Evolutionary conservation across 2,113 vertebrate genomes (phyloP), one percentile per base, ranked within the genome.

Genomic region (Strigops habroptila): DNA sequence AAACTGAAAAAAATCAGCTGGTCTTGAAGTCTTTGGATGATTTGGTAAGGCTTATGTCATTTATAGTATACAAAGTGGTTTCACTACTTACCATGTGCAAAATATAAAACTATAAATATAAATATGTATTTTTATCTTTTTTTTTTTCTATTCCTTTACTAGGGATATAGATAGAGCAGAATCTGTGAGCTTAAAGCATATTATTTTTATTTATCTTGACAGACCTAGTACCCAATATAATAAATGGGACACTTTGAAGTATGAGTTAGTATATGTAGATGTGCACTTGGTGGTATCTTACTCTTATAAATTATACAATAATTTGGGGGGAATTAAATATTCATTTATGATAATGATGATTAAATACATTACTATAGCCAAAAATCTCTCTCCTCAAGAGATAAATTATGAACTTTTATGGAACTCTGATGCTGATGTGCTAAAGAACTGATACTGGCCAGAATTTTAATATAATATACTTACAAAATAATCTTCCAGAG

Each of bases 391-490:
- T 60, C 39, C 76, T 96, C 76, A 88, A 90, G 71, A 94, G 55
- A 86, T 60, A 90, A 96, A 90, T 90, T 60, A 90, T 88, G 95
- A 91, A 90, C 53, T 94, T 96, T 70, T 71, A 71, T 64, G 46
- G 46, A 95, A 88, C 33, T 94, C 68, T 23, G 39, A 93, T 86
- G 68, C 35, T 91, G 71, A 60, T 90, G 78, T 55, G 55, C 74
- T 88, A 90, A 88, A 77, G 60, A 77, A 94, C 44, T 48, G 12
- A 85, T 88, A 80, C 37, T 71, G 82, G 11, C 27, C 35, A 64
- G 76, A 88, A 88, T 78, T 90, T 90, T 86, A 85, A 55, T 88
- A 51, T 70, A 73, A 67, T 13, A 6, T 51, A 67, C 33, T 55
- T 83, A 81, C 4, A 9, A 91, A 91, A 85, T 70, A 93, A 82